Evolutionary conservation across 1,140 invertebrate species (phyloP).

Genomic region (Heliconius hermathena): DNA sequence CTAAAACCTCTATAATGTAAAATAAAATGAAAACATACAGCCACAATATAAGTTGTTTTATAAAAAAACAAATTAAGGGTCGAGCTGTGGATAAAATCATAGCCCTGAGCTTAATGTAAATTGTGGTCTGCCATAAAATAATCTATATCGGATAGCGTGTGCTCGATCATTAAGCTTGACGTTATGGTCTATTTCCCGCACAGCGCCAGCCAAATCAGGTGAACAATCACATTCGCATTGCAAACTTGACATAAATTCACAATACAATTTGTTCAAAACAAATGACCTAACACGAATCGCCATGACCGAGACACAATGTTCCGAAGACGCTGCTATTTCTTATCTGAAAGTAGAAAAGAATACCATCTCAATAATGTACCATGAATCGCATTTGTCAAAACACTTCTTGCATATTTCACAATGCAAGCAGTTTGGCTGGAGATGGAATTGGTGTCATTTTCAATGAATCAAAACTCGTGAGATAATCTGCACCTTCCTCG

Average conservation of each 20-base stretch:
- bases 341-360: conserved; percentile 52
- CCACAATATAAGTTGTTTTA: conserved; percentile 17
- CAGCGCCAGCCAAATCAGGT: conserved; percentile 18
- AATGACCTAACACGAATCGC: conserved; percentile 58
- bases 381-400: conserved; percentile 52
- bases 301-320: conserved; percentile 56
- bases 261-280: conserved; percentile 63
- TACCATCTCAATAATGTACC: conserved; percentile 51
- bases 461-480: conserved; percentile 43
- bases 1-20: conserved; percentile 18
- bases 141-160: conserved; percentile 30
- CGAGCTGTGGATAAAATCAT: conserved; percentile 28
- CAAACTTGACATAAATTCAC: conserved; percentile 39
- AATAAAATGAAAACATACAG: conserved; percentile 8
- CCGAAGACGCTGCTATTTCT: conserved; percentile 41
- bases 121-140: conserved; percentile 29
- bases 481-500: conserved; percentile 39
- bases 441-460: conserved; percentile 39
- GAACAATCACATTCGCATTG: conserved; percentile 27
- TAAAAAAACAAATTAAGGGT: conserved; percentile 19
- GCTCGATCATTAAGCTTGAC: conserved; percentile 30
- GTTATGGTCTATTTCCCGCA: conserved; percentile 24
- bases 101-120: conserved; percentile 24
- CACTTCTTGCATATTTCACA: conserved; percentile 36
- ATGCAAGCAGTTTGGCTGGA: conserved; percentile 29